Base-by-base conservation (phyloP, 37 sponge, comb jelly and placozoan genomes). In the Chondrilla cf. caribensis region DNA sequence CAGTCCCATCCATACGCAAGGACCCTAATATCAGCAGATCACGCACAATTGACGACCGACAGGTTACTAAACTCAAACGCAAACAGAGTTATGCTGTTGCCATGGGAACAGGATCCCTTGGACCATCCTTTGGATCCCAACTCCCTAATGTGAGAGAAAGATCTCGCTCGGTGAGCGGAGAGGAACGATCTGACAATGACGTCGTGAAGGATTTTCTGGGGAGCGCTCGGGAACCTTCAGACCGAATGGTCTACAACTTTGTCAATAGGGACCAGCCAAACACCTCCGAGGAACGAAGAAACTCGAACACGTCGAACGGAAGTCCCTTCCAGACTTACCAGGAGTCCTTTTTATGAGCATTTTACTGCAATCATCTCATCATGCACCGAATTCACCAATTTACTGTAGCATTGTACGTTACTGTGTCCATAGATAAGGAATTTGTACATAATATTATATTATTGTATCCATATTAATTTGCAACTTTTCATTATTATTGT, bases 311-410 rank as follows among this genome's bases (percentile, higher is more conserved):
- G 22, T 73, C 76, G 15, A 37, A 73, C 76, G 40, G 40, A 21
- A 42, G 44, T 14, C 76, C 76, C 14, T 40, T 73, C 7, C 38
- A 40, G 7, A 73, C 76, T 17, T 42, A 43, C 2, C 44, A 73
- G 22, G 76, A 73, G 76, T 73, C 76, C 17, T 73, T 43, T 73
- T 73, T 73, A 73, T 73, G 40, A 39, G 25, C 44, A 17, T 73
- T 6, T 70, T 47, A 47, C 51, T 47, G 6, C 51, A n/a, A n/a
- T n/a, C n/a, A n/a, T n/a, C n/a, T n/a, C n/a, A n/a, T n/a, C n/a
- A n/a, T n/a, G n/a, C n/a, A n/a, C n/a, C n/a, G n/a, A n/a, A n/a
- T n/a, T n/a, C n/a, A n/a, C n/a, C n/a, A n/a, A n/a, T n/a, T n/a
- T n/a, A n/a, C n/a, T n/a, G n/a, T n/a, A n/a, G n/a, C n/a, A n/a